Base-by-base conservation (phyloP, 2,113 vertebrate genomes). In the Bostrychus sinensis region DNA sequence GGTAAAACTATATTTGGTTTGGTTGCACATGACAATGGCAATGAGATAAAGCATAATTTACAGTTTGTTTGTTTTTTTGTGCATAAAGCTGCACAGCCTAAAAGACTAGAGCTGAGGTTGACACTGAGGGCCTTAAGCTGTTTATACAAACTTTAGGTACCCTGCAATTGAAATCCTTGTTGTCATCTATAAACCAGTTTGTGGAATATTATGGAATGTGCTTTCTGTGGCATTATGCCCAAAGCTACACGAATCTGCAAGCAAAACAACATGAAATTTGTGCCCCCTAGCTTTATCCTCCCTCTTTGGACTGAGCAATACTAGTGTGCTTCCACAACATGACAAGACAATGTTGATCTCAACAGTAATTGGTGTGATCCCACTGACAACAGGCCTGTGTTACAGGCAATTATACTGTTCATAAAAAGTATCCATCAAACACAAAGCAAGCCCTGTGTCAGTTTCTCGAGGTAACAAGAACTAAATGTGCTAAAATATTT, bases 171-270 rank as follows among this genome's bases (percentile, higher is more conserved):
- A 75, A 39, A 78, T 30, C 16, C 20, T 23, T 17, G 43, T 28
- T 66, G 54, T 54, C 28, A 32, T 16, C 60, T 54, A 36, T 60
- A 62, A 84, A 81, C 34, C 60, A 37, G 56, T 75, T 77, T 70
- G 72, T 66, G 67, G 61, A 65, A 80, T 69, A 63, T 70, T 78
- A 68, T 77, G 66, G 70, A 81, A 81, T 79, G 56, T 72, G 62
- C 69, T 76, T 77, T 79, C 60, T 32, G 42, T 23, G 28, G 30
- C 41, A 26, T 53, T 26, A 28, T 12, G 43, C 77, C 77, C 22
- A 59, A 62, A 64, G 66, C 20, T 62, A 62, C 9, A 39, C 54
- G 53, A 39, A 82, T 61, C 43, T 13, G 54, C 51, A 59, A 38
- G 50, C 11, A 23, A 76, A 39, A 14, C 25, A 79, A 69, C 56